These are phyloP conservation scores for Okamejei kenojei DNA, from an alignment of 2,797 vertebrate genomes.

Conservation along the genomic window DNA sequence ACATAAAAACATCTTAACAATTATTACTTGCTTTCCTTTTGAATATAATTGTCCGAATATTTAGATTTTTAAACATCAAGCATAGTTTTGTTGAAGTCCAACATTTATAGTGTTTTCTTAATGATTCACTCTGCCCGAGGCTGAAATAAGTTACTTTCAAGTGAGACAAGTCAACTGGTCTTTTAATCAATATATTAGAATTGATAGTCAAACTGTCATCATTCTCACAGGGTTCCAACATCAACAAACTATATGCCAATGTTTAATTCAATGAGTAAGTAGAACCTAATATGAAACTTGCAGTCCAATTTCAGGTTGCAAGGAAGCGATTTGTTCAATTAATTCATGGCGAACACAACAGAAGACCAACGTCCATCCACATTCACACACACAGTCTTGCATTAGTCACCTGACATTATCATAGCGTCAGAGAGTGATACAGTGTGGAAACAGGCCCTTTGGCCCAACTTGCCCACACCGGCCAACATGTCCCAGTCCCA, in stretches of 20 bases:
- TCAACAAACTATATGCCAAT: no score
- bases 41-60: not conserved
- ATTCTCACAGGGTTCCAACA: not conserved
- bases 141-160: not conserved
- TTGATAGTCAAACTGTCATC: not conserved
- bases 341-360: no score
- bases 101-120: not conserved
- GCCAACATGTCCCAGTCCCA: no score
- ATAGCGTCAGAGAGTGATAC: no score
- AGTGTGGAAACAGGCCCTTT: no score
- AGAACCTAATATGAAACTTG: not conserved
- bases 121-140: not conserved
- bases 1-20: not conserved
- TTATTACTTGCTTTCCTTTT: not conserved
- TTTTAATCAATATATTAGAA: not conserved
- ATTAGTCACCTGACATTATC: no score
- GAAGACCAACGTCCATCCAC: no score
- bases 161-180: not conserved
- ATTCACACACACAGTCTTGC: no score
- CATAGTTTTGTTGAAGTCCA: not conserved
- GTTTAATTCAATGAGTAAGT: not conserved
- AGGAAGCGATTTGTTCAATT: no score
- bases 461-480: no score
- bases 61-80: not conserved
- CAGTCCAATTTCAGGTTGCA: no score